Percentiles rank a stretch among this genome's conserved stretches.
Conservation (phyloP, 2,888 invertebrate genomes). For the Rhodophaea formosa region DNA sequence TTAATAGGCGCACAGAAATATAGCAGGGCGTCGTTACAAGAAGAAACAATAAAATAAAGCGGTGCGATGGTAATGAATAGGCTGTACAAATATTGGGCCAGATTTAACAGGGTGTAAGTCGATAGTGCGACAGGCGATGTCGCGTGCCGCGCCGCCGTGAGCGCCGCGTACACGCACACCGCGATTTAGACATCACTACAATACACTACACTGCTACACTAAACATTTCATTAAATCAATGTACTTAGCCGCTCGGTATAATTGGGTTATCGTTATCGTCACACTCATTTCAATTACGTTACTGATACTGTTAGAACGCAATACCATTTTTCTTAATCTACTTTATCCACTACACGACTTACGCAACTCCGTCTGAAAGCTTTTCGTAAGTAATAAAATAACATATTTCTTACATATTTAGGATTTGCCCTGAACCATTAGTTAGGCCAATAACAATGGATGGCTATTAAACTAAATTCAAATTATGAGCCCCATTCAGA, state of each 20-base stretch:
- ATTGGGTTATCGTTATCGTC: slow-evolving; percentile 31
- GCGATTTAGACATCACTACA: slow-evolving; percentile 66
- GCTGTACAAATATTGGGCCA: slow-evolving; percentile 75
- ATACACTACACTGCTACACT: slow-evolving; percentile 47
- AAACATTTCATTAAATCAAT: slow-evolving; percentile 47
- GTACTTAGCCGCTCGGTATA: slow-evolving; percentile 28
- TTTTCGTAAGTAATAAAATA: background rate
- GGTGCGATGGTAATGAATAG: slow-evolving; percentile 67
- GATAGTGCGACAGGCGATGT: slow-evolving; percentile 73
- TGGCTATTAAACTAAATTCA: slow-evolving; percentile 27
- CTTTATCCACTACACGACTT: background rate
- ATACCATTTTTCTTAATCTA: background rate
- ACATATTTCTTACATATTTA: slow-evolving; percentile 6
- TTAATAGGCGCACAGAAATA: slow-evolving; percentile 52
- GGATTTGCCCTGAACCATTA: background rate
- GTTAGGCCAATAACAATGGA: slow-evolving; percentile 15
- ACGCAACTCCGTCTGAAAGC: background rate
- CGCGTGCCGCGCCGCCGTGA: slow-evolving; percentile 58
- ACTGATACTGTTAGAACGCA: slow-evolving; percentile 8
- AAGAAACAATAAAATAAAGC: slow-evolving; percentile 70
- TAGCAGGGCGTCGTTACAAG: slow-evolving; percentile 47
- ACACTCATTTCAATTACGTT: slow-evolving; percentile 20
- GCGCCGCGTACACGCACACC: slow-evolving; percentile 45
- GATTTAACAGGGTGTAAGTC: slow-evolving; percentile 77
- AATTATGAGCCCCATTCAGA: slow-evolving; percentile 37